These are phyloP conservation scores for Eupithecia subumbrata DNA, from an alignment of 2,888 invertebrate species.

Conservation along the genomic window DNA sequence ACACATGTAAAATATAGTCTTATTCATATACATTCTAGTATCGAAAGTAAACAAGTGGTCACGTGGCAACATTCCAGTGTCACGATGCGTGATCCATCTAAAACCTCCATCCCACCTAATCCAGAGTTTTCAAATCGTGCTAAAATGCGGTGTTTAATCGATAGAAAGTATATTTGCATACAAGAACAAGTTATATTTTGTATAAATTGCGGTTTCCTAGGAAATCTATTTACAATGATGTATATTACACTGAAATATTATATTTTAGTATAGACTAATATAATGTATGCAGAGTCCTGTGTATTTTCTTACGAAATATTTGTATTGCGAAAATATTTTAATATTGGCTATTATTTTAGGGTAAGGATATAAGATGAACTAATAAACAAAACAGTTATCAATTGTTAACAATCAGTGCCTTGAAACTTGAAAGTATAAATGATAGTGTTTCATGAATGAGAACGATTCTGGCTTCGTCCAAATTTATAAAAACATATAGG, in stretches of 20 bases:
- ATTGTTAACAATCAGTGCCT: conserved; percentile 81
- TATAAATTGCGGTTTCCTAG: conserved; percentile 73
- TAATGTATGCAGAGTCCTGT: conserved; percentile 77
- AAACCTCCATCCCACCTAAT: conserved; percentile 79
- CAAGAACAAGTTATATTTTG: conserved; percentile 72
- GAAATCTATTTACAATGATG: conserved; percentile 80
- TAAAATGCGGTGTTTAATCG: conserved; percentile 58
- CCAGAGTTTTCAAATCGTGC: conserved; percentile 59
- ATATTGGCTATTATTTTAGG: conserved; percentile 81
- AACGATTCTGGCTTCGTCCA: conserved; percentile 59
- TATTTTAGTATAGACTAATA: conserved; percentile 77
- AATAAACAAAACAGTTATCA: conserved; percentile 74
- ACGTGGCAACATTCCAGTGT: conserved; percentile 72
- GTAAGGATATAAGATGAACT: conserved; percentile 73
- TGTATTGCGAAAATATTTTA: conserved; percentile 79
- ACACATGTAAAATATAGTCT: conserved; percentile 44
- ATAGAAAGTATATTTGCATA: conserved; percentile 62
- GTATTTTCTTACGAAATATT: conserved; percentile 82
- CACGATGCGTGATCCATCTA: conserved; percentile 69
- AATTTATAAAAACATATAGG: conserved; percentile 56
- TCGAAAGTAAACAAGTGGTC: conserved; percentile 62
- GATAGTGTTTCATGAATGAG: conserved; percentile 70
- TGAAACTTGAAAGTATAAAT: conserved; percentile 62
- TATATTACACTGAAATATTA: conserved; percentile 77
- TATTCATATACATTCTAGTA: conserved; percentile 31